Evolutionary conservation across 2,888 invertebrate genomes (phyloP).

Genomic region (Biston betularia): DNA sequence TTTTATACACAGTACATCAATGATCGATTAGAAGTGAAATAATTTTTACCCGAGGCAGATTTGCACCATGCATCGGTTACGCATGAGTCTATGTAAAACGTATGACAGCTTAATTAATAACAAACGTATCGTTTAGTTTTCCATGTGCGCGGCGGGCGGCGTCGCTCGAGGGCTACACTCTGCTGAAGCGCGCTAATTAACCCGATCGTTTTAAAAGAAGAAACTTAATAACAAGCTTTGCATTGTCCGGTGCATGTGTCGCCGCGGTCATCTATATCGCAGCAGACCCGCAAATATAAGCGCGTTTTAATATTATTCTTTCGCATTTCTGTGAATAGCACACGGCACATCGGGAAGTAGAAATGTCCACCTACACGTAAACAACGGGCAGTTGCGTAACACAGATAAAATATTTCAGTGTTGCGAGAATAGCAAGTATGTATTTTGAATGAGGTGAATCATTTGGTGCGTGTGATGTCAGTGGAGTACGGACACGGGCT

Average conservation of each 20-base stretch:
- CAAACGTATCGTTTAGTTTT: slow-evolving; percentile 71
- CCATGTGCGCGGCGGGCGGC: slow-evolving; percentile 52
- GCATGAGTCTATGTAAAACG: slow-evolving; percentile 52
- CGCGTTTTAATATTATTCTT: slow-evolving; percentile 31
- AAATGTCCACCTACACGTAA: slow-evolving; percentile 40
- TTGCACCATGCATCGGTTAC: slow-evolving; percentile 34
- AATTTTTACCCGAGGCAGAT: slow-evolving; percentile 8
- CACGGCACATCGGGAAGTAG: slow-evolving; percentile 31
- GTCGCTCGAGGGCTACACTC: slow-evolving; percentile 64
- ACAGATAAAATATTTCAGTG: slow-evolving; percentile 54
- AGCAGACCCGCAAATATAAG: slow-evolving; percentile 46
- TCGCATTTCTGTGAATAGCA: slow-evolving; percentile 37
- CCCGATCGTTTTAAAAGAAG: slow-evolving; percentile 77
- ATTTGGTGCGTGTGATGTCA: slow-evolving; percentile 69
- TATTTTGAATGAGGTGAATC: slow-evolving; percentile 79
- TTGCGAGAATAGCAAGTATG: slow-evolving; percentile 47
- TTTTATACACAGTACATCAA: background rate
- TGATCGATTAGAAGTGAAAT: background rate
- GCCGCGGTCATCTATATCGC: slow-evolving; percentile 49
- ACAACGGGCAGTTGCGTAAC: slow-evolving; percentile 53
- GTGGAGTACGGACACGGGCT: slow-evolving; percentile 64
- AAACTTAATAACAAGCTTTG: slow-evolving; percentile 77
- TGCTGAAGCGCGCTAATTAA: slow-evolving; percentile 78
- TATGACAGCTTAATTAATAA: too few relatives aligned
- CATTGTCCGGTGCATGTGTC: slow-evolving; percentile 75